Evolutionary conservation across 2,797 vertebrate species (phyloP).

Genomic region (Gallinago stenura): DNA sequence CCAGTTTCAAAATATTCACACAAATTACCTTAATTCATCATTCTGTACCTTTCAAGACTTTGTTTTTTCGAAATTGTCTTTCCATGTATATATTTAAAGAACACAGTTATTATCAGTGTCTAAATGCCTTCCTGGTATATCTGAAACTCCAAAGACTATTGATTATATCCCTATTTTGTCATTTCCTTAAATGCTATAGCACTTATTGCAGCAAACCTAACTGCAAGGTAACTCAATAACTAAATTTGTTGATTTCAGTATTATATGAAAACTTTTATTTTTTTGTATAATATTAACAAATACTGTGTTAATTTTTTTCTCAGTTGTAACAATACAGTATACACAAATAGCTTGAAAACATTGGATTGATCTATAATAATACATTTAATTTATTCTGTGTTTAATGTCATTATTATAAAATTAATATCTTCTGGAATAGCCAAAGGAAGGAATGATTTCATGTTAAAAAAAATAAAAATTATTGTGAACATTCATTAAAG

Average conservation of each 20-base stretch:
- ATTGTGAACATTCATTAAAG: background rate
- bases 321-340: background rate
- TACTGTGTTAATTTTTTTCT: background rate
- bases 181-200: background rate
- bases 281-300: background rate
- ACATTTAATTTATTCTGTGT: background rate
- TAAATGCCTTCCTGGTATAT: background rate
- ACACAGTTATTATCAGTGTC: background rate
- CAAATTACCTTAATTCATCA: background rate
- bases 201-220: background rate
- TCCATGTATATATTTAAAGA: background rate
- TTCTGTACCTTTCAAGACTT: background rate
- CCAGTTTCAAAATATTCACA: background rate
- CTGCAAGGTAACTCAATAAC: background rate
- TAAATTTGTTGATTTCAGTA: background rate
- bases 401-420: conserved; percentile 6
- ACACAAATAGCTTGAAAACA: conserved; percentile 14
- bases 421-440: conserved; percentile 8
- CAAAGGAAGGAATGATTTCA: background rate
- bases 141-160: background rate
- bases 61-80: background rate
- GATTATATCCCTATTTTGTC: background rate
- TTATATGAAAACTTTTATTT: background rate
- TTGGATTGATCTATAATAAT: conserved; percentile 2
- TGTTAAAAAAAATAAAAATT: background rate